phyloP scores from a whole-genome alignment of 2,113 vertebrate genomes.

The Paradoxurus hermaphroditus region DNA sequence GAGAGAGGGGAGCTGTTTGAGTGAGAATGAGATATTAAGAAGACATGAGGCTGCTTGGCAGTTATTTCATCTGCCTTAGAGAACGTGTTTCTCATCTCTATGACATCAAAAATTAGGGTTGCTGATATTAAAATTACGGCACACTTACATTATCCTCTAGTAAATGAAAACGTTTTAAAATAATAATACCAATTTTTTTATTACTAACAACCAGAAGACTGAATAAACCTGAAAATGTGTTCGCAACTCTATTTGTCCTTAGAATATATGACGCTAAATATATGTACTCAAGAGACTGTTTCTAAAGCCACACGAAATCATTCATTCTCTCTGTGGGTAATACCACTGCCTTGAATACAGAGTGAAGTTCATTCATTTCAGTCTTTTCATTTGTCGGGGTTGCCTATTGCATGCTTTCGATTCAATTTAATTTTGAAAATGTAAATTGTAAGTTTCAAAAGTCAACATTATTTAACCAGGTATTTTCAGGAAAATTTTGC shows the following conservation, averaged over 20 bases:
- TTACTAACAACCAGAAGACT: background rate
- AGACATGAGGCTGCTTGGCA: background rate
- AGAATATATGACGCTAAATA: background rate
- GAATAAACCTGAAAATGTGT: slow-evolving; percentile 3
- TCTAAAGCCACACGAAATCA: background rate
- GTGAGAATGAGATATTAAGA: background rate
- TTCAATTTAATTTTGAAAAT: background rate
- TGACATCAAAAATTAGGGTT: background rate
- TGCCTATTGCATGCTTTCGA: background rate
- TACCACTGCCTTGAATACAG: background rate
- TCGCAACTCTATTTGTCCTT: background rate
- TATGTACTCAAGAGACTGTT: background rate
- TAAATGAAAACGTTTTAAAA: background rate
- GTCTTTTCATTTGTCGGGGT: background rate
- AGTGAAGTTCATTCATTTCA: background rate
- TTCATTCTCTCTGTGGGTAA: background rate
- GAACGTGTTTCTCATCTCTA: background rate
- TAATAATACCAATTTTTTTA: background rate
- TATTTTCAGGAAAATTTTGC: background rate
- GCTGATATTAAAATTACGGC: background rate
- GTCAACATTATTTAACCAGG: background rate
- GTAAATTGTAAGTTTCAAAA: background rate
- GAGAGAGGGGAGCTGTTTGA: background rate
- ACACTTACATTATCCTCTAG: background rate
- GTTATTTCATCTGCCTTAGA: background rate